Conservation (phyloP, 2,888 invertebrate genomes). For the Sesamia inferens region DNA sequence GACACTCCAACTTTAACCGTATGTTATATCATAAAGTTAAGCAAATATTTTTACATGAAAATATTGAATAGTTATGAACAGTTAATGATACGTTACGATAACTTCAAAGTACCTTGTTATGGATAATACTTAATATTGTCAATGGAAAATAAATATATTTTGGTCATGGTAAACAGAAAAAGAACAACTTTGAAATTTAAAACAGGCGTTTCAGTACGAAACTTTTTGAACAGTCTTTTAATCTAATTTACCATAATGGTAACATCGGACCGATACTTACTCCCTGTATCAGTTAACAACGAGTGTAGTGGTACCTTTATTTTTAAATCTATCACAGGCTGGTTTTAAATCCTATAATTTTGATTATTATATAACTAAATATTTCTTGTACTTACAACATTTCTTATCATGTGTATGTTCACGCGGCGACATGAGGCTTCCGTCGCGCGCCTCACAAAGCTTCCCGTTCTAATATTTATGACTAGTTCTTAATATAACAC, state of each 20-base stretch:
- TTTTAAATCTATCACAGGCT: conserved; percentile 29
- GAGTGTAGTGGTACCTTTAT: background rate
- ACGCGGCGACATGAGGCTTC: background rate
- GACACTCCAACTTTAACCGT: conserved; percentile 18
- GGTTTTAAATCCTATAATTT: background rate
- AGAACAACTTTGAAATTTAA: background rate
- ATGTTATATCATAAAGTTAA: conserved; percentile 32
- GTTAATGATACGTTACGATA: background rate
- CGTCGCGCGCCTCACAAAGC: conserved; percentile 13
- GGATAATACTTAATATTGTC: background rate
- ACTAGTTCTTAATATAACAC: conserved; percentile 51
- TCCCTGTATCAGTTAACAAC: background rate
- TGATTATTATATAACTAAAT: background rate
- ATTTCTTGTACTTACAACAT: background rate
- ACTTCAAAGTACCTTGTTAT: background rate
- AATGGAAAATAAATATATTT: background rate
- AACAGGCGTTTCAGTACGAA: background rate
- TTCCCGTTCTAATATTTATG: conserved; percentile 39
- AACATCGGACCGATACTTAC: background rate
- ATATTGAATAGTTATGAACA: conserved; percentile 13
- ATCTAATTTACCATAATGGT: background rate
- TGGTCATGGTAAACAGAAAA: background rate
- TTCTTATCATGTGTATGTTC: conserved; percentile 1
- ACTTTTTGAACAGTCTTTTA: background rate
- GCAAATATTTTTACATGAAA: conserved; percentile 38